A percentile compares a stretch with the other conserved stretches of the same genome.
phyloP scores from a whole-genome alignment of 1,140 invertebrate genomes.

The Rhopalosiphum padi region DNA sequence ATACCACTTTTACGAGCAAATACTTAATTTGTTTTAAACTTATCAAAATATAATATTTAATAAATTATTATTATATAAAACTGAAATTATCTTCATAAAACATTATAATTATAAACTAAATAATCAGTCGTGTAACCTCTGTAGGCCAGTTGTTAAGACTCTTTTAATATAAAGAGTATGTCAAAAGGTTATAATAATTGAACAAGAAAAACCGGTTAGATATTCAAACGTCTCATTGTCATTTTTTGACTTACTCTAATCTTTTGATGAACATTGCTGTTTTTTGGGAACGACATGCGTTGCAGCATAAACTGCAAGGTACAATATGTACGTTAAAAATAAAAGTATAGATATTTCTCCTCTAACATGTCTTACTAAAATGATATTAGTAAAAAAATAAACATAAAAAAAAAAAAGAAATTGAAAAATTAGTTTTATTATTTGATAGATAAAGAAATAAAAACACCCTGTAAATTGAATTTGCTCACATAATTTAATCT shows the following conservation, averaged over 20 bases:
- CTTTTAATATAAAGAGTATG: constrained; percentile 44
- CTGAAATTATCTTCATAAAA: constrained; percentile 5
- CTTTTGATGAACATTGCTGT: constrained; percentile 83
- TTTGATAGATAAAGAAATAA: constrained; percentile 14
- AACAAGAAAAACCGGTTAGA: constrained; percentile 49
- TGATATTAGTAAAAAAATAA: constrained; percentile 26
- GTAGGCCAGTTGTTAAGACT: constrained; percentile 6
- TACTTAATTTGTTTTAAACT: not conserved
- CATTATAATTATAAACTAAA: constrained; percentile 18
- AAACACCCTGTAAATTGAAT: constrained; percentile 18
- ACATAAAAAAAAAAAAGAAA: not conserved
- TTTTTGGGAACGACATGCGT: constrained; percentile 83
- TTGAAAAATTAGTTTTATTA: constrained; percentile 38
- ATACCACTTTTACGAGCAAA: constrained; percentile 19
- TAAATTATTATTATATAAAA: constrained; percentile 18
- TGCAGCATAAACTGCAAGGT: constrained; percentile 86
- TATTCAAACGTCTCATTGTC: constrained; percentile 33
- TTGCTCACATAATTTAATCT: constrained; percentile 31
- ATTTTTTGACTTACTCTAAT: constrained; percentile 81
- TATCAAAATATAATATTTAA: constrained; percentile 15
- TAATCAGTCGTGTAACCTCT: not conserved
- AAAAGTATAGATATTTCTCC: not conserved
- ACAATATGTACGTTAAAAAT: constrained; percentile 47
- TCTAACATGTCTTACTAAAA: constrained; percentile 54
- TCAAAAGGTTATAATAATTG: constrained; percentile 42